These are phyloP conservation scores for Caenorhabditis doughertyi DNA, from an alignment of 2,888 invertebrate species.

Conservation along the genomic window DNA sequence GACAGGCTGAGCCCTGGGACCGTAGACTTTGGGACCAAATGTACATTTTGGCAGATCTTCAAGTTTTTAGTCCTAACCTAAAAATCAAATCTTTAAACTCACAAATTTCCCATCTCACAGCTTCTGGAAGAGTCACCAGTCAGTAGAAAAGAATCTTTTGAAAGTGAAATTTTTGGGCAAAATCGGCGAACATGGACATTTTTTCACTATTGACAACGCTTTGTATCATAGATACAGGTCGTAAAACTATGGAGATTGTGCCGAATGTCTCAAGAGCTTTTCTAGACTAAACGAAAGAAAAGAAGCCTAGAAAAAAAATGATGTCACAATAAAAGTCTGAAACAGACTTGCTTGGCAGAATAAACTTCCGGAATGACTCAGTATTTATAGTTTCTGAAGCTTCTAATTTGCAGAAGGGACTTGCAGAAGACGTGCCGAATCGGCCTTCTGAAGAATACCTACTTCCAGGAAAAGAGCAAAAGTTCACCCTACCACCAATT, in stretches of 20 bases:
- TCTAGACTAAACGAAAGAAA: background rate
- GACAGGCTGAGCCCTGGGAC: too few relatives aligned
- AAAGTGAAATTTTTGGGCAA: background rate
- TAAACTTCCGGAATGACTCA: too few relatives aligned
- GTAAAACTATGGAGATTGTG: background rate
- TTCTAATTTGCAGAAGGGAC: background rate
- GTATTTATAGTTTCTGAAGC: background rate
- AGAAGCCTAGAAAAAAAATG: too few relatives aligned
- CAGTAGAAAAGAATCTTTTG: background rate
- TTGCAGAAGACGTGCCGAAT: background rate
- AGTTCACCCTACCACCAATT: background rate
- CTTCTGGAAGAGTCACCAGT: background rate
- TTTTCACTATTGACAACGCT: slow-evolving; percentile 6
- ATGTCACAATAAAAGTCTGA: too few relatives aligned
- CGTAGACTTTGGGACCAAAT: too few relatives aligned
- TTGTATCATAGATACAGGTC: slow-evolving; percentile 11
- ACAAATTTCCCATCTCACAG: too few relatives aligned
- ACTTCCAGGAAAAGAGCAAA: slow-evolving; percentile 7
- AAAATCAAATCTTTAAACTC: too few relatives aligned
- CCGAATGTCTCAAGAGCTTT: too few relatives aligned
- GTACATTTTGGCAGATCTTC: too few relatives aligned
- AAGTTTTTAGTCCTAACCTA: too few relatives aligned
- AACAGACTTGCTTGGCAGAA: too few relatives aligned
- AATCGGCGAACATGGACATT: background rate
- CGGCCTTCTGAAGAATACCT: background rate